Evolutionary conservation across 2,113 vertebrate genomes (phyloP).

Genomic region (Pluvialis apricaria): DNA sequence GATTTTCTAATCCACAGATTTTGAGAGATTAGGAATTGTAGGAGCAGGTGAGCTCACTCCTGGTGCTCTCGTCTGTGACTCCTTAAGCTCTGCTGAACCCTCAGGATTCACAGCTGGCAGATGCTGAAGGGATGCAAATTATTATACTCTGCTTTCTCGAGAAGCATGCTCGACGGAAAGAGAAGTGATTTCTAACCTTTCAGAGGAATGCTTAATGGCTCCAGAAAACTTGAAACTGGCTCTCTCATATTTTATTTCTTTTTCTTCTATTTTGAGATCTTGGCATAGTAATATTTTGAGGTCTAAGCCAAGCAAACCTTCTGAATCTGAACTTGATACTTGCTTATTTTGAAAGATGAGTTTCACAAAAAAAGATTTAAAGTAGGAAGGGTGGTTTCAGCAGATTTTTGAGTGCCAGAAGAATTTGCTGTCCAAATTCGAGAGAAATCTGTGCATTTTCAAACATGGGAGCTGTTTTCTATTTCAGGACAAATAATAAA

Average conservation of each 20-base stretch:
- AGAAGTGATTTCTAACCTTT: background rate
- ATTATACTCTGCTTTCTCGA: background rate
- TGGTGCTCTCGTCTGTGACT: background rate
- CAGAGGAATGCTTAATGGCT: background rate
- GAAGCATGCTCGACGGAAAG: background rate
- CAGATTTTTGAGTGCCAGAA: background rate
- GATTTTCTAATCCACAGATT: background rate
- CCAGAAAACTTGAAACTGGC: background rate
- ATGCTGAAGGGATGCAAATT: background rate
- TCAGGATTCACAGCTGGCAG: background rate
- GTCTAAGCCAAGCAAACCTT: background rate
- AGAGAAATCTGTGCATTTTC: background rate
- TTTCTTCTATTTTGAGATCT: background rate
- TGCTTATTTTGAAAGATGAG: background rate
- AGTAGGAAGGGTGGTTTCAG: background rate
- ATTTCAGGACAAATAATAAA: background rate
- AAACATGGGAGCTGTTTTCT: background rate
- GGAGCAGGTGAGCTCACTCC: background rate
- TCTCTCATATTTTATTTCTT: background rate
- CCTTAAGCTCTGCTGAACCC: background rate
- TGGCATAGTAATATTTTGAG: background rate
- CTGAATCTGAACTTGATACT: background rate
- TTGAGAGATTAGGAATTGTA: background rate
- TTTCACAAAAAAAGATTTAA: background rate
- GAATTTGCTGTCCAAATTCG: background rate